Conservation (phyloP, 2,113 vertebrate species). For the Dasyornis broadbenti region DNA sequence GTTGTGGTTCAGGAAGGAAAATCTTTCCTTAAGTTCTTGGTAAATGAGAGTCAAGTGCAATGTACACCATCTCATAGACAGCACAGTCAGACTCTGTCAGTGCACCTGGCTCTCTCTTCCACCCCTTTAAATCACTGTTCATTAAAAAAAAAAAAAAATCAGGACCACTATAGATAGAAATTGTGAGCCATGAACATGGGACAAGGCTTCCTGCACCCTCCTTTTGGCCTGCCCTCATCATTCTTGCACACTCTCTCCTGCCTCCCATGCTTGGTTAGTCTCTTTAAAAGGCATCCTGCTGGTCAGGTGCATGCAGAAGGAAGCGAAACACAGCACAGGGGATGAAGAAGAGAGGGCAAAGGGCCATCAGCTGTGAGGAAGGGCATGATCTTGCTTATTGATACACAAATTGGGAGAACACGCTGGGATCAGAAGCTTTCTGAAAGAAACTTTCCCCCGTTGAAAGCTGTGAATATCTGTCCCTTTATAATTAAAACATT, state of each 20-base stretch:
- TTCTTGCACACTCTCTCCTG: neutral
- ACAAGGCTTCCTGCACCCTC: neutral
- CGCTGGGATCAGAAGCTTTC: neutral
- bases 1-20: neutral
- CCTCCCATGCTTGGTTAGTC: neutral
- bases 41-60: neutral
- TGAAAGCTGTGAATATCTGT: neutral
- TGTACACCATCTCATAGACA: neutral
- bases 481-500: neutral
- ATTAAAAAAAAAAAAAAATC: neutral
- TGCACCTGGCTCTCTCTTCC: neutral
- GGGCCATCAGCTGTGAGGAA: neutral
- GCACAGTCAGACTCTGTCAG: neutral
- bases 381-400: neutral
- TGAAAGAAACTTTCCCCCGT: neutral
- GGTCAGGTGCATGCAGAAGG: neutral
- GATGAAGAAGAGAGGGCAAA: neutral
- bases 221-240: neutral
- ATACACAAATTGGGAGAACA: neutral
- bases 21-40: neutral
- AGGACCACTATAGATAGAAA: neutral
- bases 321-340: neutral
- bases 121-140: neutral
- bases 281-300: neutral
- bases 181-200: fast-evolving